A percentile compares a stretch with the other conserved stretches of the same genome.
Conservation (phyloP, 2,113 vertebrate genomes). For the Microcebus jonahi region DNA sequence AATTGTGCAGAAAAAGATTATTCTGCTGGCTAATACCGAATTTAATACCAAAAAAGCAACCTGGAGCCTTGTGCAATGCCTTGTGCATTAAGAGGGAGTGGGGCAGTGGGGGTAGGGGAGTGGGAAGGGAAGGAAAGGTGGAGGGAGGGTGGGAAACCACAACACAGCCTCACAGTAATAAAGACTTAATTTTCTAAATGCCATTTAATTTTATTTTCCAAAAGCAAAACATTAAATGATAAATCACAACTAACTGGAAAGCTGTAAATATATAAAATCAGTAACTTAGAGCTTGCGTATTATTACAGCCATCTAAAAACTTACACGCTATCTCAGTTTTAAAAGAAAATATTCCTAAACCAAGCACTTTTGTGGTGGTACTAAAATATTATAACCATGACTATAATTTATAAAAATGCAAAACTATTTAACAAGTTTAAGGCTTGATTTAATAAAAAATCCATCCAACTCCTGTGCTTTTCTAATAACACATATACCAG, state of each 20-base stretch:
- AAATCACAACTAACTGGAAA: constrained; percentile 73
- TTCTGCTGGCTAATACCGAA: constrained; percentile 83
- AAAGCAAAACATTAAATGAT: constrained; percentile 70
- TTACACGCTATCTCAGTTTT: constrained; percentile 54
- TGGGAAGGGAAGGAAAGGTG: constrained; percentile 10
- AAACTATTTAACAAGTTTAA: constrained; percentile 63
- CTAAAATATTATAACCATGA: constrained; percentile 44
- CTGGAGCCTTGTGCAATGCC: constrained; percentile 78
- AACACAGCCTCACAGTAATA: constrained; percentile 75
- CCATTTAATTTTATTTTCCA: constrained; percentile 75
- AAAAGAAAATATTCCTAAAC: constrained; percentile 70
- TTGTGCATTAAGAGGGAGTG: constrained; percentile 75
- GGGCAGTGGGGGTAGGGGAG: constrained; percentile 29
- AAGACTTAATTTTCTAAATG: constrained; percentile 76
- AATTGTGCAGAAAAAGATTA: constrained; percentile 84
- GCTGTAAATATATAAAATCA: constrained; percentile 71
- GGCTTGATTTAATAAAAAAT: constrained; percentile 72
- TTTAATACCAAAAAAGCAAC: constrained; percentile 77
- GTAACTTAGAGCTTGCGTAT: constrained; percentile 50
- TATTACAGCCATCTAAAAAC: constrained; percentile 64
- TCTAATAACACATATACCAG: constrained; percentile 57
- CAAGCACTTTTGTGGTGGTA: constrained; percentile 59
- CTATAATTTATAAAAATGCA: constrained; percentile 65
- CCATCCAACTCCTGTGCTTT: constrained; percentile 73
- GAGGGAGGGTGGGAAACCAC: constrained; percentile 62